Evolutionary conservation across 2,888 invertebrate species (phyloP), one percentile per base, ranked within the genome.

Genomic region (Phlogophora meticulosa): DNA sequence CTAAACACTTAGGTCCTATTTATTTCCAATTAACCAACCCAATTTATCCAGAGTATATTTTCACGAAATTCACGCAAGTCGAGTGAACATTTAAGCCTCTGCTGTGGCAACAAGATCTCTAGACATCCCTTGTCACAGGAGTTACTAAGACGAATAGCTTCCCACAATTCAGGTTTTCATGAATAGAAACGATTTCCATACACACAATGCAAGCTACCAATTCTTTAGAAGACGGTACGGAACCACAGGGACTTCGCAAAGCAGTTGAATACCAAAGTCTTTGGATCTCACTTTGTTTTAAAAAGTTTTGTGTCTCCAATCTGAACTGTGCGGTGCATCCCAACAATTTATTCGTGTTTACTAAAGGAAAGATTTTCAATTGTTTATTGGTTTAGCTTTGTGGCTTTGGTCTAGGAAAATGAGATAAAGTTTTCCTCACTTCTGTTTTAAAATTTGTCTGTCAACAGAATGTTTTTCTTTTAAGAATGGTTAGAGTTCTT

Each of bases 121-220:
- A 32, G 38, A 13, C 61, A 28, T 55, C 45, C 32, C 69, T 22
- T 59, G 56, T 64, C 46, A 28, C 52, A 43, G 17, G 10, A 22
- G 43, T 34, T 46, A 56, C 61, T 9, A 57, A 73, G 73, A 68
- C 28, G 40, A 63, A 63, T 73, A 1, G 32, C 34, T 59, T 17
- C 32, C 17, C 15, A 48, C 52, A 42, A 53, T 67, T 58, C 34
- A 63, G 59, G 15, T 55, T 65, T 53, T 38, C 63, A 13, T 64
- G 59, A 72, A 73, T 42, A 43, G 56, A 57, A 62, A 61, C 38
- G 51, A 73, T 73, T 76, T 70, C 43, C 65, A 74, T 78, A 62
- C 42, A 52, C 38, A 78, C 56, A 72, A 72, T 68, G 59, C 56
- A 24, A 17, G 4, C 36, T 60, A 17, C 51, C 62, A 60, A 60